Evolutionary conservation across 2,888 invertebrate genomes (phyloP).

Genomic region (Leptothorax acervorum): DNA sequence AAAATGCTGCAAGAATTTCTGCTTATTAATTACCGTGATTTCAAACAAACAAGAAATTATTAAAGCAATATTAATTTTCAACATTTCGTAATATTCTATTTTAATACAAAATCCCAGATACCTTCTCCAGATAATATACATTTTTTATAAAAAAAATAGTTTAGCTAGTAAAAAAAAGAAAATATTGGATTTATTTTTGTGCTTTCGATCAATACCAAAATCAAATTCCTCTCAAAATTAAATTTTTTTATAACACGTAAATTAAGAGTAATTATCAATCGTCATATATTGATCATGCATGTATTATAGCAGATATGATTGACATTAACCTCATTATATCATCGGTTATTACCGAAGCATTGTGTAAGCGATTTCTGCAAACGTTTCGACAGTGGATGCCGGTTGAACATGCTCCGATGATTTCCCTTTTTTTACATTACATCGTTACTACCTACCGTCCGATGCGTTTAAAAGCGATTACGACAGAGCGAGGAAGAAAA

Average conservation of each 20-base stretch:
- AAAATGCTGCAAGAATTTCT: not conserved
- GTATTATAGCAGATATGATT: slow-evolving; percentile 18
- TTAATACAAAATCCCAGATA: not conserved
- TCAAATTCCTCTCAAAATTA: not conserved
- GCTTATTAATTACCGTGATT: not conserved
- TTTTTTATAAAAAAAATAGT: not conserved
- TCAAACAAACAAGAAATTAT: not conserved
- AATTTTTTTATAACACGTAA: slow-evolving; percentile 24
- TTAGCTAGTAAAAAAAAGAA: not conserved
- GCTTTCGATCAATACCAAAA: not conserved
- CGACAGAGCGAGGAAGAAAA: slow-evolving; percentile 30
- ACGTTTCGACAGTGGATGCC: slow-evolving; percentile 49
- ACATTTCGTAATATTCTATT: not conserved
- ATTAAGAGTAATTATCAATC: not conserved
- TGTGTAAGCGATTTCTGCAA: slow-evolving; percentile 52
- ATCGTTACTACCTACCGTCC: slow-evolving; percentile 18
- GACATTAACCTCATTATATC: slow-evolving; percentile 53
- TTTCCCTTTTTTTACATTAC: slow-evolving; percentile 47
- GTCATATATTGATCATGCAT: not conserved
- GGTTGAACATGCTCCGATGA: slow-evolving; percentile 42
- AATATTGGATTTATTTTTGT: not conserved
- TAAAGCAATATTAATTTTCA: not conserved
- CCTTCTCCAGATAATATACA: not conserved
- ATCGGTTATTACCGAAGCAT: slow-evolving; percentile 43
- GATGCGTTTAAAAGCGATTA: slow-evolving; percentile 33